These are phyloP conservation scores for Dunckerocampus dactyliophorus DNA, from an alignment of 2,113 vertebrate species.

Conservation along the genomic window DNA sequence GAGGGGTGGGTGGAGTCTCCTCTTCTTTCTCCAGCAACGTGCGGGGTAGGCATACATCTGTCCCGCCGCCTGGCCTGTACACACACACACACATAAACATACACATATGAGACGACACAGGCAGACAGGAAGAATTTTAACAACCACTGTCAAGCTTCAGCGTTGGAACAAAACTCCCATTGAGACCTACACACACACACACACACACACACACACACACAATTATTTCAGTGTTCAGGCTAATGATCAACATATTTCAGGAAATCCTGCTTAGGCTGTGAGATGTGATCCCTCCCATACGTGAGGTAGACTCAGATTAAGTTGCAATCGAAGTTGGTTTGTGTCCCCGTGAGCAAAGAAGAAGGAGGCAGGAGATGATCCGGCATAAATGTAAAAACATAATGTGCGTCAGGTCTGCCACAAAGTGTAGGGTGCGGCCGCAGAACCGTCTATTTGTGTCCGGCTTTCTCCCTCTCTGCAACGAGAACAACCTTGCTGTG, in stretches of 20 bases:
- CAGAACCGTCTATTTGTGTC: slow-evolving; percentile 65
- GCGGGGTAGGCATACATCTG: slow-evolving; percentile 98
- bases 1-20: slow-evolving; percentile 89
- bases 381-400: slow-evolving; percentile 60
- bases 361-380: slow-evolving; percentile 32
- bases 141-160: slow-evolving; percentile 29
- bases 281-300: not conserved
- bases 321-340: not conserved
- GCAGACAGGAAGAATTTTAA: slow-evolving; percentile 51
- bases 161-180: slow-evolving; percentile 39
- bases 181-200: slow-evolving; percentile 17
- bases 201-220: not conserved
- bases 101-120: slow-evolving; percentile 29
- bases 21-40: slow-evolving; percentile 98
- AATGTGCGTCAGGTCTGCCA: slow-evolving; percentile 67
- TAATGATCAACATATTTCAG: slow-evolving; percentile 18
- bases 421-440: slow-evolving; percentile 76
- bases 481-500: slow-evolving; percentile 47
- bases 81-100: slow-evolving; percentile 34
- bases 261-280: not conserved
- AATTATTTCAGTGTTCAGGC: slow-evolving; percentile 14
- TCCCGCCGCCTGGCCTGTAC: slow-evolving; percentile 86
- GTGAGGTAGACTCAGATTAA: not conserved
- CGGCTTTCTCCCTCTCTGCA: slow-evolving; percentile 24
- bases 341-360: slow-evolving; percentile 13